Percentiles rank a stretch among this genome's conserved stretches.
phyloP scores from a whole-genome alignment of 1,140 invertebrate species.

The Potamilus streckersoni region DNA sequence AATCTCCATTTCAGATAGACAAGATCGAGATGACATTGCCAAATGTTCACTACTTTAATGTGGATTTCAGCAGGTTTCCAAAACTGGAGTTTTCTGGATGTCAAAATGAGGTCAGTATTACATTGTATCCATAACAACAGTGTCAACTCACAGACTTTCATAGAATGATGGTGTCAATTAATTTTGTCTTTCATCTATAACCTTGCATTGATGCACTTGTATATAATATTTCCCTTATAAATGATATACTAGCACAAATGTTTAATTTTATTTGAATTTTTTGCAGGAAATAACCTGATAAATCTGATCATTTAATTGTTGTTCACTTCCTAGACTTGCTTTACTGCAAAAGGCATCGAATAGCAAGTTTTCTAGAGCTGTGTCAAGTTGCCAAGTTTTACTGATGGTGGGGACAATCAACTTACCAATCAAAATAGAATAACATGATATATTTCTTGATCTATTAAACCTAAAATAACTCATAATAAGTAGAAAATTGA shows the following conservation, averaged over 20 bases:
- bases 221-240: neutral
- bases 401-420: too few species aligned
- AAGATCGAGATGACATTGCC: slow-evolving; percentile 82
- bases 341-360: too few species aligned
- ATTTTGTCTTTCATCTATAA: neutral
- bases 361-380: too few species aligned
- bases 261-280: neutral
- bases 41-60: slow-evolving; percentile 82
- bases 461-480: too few species aligned
- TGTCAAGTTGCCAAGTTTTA: too few species aligned
- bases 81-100: slow-evolving; percentile 26
- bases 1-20: slow-evolving; percentile 46
- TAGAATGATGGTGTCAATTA: neutral
- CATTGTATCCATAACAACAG: neutral
- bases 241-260: neutral
- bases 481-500: too few species aligned
- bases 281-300: neutral
- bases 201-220: neutral
- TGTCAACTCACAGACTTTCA: neutral
- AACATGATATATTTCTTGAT: too few species aligned
- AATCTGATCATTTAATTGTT: too few species aligned
- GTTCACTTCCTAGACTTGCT: too few species aligned
- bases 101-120: slow-evolving; percentile 20
- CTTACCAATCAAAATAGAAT: too few species aligned
- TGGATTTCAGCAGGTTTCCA: slow-evolving; percentile 79